A percentile compares a stretch with the other conserved stretches of the same genome.
Conservation (phyloP, 2,797 vertebrate genomes). For the Crenichthys baileyi region DNA sequence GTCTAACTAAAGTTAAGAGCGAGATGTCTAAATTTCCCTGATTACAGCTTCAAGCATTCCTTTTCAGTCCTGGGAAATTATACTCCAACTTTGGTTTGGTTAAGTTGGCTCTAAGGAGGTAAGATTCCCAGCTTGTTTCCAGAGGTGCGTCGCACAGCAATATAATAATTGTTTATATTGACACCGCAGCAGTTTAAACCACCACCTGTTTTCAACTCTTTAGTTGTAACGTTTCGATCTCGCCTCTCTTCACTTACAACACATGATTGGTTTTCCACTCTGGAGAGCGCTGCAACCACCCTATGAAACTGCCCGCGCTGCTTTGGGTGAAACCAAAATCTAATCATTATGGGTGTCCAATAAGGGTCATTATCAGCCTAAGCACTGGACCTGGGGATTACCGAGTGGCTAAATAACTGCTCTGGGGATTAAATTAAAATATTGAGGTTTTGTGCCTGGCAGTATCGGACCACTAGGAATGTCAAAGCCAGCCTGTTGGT, state of each 20-base stretch:
- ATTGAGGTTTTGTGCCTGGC: slow-evolving; percentile 74
- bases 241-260: slow-evolving; percentile 46
- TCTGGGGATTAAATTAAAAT: slow-evolving; percentile 76
- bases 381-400: slow-evolving; percentile 72
- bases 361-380: slow-evolving; percentile 82
- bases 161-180: slow-evolving; percentile 34
- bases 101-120: slow-evolving; percentile 6
- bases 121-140: slow-evolving; percentile 15
- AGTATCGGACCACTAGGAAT: slow-evolving; percentile 70
- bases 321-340: slow-evolving; percentile 76
- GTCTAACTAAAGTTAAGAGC: slow-evolving; percentile 45
- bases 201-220: slow-evolving; percentile 37
- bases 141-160: slow-evolving; percentile 27
- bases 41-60: slow-evolving; percentile 29
- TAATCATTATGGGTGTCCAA: slow-evolving; percentile 79
- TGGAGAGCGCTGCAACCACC: slow-evolving; percentile 49
- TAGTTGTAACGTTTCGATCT: slow-evolving; percentile 53
- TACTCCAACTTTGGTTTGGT: slow-evolving; percentile 26
- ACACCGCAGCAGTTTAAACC: slow-evolving; percentile 25
- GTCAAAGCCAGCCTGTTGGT: slow-evolving; percentile 44
- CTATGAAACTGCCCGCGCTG: slow-evolving; percentile 61
- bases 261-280: slow-evolving; percentile 78
- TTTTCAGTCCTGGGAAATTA: slow-evolving; percentile 37
- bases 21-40: slow-evolving; percentile 46
- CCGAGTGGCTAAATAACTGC: slow-evolving; percentile 73